Base-by-base conservation (phyloP, 1,140 invertebrate species). In the Anoplophora glabripennis region DNA sequence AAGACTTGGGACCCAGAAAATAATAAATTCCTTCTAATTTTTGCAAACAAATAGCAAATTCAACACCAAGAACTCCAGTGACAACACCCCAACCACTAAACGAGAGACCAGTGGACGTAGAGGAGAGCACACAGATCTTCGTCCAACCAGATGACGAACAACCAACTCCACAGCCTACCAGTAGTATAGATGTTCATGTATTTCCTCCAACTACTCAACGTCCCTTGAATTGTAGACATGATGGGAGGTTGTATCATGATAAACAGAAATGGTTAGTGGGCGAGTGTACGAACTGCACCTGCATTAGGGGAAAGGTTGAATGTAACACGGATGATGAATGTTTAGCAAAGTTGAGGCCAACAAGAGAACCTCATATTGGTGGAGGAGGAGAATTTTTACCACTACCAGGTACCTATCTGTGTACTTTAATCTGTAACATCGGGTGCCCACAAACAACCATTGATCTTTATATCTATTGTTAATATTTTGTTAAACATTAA, bases 271-370 rank as follows among this genome's bases (percentile, higher is more conserved):
- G 85, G 85, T 79, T 79, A 63, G 76, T 82, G 4, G 83, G 85
- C 70, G 78, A 78, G 54, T 89, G 87, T 72, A 84, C 84, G 0
- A 75, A 80, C 17, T 89, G 87, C 69, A 77, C 77, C 45, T 89
- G 87, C 67, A 72, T 69, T 38, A 60, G 67, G 10, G 83, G 84
- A 5, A 75, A 79, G 17, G 79, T 85, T 33, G 80, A 80, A 53
- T 89, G 87, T 62, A 65, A 69, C 37, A 73, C 73, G 18, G 73
- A 66, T 47, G 59, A 69, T 7, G 68, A 55, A 12, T 79, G 75
- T 57, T 51, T 63, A 47, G 61, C 53, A 67, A 47, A 52, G 41
- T 53, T 66, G 49, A 67, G 58, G 45, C 53, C 62, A 4, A 47
- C 57, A 7, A 38, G 38, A 21, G 44, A 61, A 35, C 53, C 36